A percentile compares a stretch with the other conserved stretches of the same genome.
Evolutionary conservation across 2,888 invertebrate genomes (phyloP).

Genomic region (Liopterus haemorrhoidalis): DNA sequence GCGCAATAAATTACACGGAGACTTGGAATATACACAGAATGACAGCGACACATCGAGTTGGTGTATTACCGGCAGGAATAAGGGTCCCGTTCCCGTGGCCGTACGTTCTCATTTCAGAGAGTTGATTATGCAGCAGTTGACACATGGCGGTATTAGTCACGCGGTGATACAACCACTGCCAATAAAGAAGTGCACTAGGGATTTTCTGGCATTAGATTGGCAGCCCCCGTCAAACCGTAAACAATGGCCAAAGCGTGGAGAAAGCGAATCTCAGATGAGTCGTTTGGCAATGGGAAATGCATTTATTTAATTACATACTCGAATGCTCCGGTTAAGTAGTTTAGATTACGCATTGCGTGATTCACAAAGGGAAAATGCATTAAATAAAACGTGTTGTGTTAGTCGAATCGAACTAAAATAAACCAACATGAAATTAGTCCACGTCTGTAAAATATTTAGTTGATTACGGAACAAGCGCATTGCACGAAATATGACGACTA

Average conservation of each 20-base stretch:
- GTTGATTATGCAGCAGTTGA: constrained; percentile 11
- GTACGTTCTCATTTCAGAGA: constrained; percentile 3
- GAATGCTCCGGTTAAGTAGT: no score
- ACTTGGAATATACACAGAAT: constrained; percentile 19
- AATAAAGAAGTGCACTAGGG: constrained; percentile 36
- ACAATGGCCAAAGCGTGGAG: constrained; percentile 11
- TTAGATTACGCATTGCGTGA: no score
- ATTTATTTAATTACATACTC: constrained; percentile 33
- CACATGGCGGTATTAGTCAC: constrained; percentile 16
- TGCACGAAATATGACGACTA: no score
- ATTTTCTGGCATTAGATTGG: constrained; percentile 37
- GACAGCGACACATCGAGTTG: constrained; percentile 7
- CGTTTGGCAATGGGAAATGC: constrained; percentile 30
- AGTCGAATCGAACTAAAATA: no score
- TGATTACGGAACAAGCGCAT: no score
- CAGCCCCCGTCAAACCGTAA: constrained; percentile 25
- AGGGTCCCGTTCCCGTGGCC: neutral
- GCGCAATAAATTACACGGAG: constrained; percentile 41
- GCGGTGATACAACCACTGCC: constrained; percentile 17
- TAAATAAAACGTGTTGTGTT: no score
- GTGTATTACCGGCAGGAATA: neutral
- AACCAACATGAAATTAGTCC: no score
- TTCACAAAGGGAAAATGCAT: no score
- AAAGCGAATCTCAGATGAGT: constrained; percentile 16
- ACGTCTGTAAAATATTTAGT: no score